These are phyloP conservation scores for Euproctis similis DNA, from an alignment of 2,888 invertebrate species.

Conservation along the genomic window DNA sequence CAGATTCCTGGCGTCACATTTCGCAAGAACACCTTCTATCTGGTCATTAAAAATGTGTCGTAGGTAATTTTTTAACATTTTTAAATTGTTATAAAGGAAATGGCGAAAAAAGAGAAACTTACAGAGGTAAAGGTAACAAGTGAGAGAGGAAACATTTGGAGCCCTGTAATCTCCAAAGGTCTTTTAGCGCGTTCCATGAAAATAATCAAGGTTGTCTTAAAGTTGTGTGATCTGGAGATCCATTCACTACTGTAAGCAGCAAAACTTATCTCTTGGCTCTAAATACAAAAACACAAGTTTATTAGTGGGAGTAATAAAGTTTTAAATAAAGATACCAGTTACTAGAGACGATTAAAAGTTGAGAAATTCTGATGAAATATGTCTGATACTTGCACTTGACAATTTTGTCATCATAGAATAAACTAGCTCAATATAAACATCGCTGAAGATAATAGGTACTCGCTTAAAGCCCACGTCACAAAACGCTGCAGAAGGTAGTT, in stretches of 20 bases:
- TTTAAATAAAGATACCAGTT: too few relatives aligned
- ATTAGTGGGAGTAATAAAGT: too few relatives aligned
- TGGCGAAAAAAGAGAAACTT: constrained; percentile 8
- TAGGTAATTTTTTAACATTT: not conserved
- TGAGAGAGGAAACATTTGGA: constrained; percentile 45
- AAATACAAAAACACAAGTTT: constrained; percentile 11
- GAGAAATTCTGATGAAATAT: not conserved
- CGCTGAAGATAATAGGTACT: too few relatives aligned
- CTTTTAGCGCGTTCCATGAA: constrained; percentile 40
- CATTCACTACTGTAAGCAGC: constrained; percentile 50
- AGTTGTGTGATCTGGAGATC: constrained; percentile 39
- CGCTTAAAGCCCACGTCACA: too few relatives aligned
- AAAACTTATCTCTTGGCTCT: constrained; percentile 40
- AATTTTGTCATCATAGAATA: not conserved
- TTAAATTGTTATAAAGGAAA: not conserved
- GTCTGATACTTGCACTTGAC: not conserved
- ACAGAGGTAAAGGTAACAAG: constrained; percentile 48
- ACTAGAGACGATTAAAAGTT: not conserved
- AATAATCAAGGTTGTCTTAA: constrained; percentile 39
- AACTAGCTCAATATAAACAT: not conserved
- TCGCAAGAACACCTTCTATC: too few relatives aligned
- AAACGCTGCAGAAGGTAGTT: too few relatives aligned
- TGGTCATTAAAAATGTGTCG: too few relatives aligned
- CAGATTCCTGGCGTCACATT: too few relatives aligned
- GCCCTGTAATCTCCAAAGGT: constrained; percentile 37